Conservation (phyloP, 2,113 vertebrate species). For the Paradoxurus hermaphroditus region DNA sequence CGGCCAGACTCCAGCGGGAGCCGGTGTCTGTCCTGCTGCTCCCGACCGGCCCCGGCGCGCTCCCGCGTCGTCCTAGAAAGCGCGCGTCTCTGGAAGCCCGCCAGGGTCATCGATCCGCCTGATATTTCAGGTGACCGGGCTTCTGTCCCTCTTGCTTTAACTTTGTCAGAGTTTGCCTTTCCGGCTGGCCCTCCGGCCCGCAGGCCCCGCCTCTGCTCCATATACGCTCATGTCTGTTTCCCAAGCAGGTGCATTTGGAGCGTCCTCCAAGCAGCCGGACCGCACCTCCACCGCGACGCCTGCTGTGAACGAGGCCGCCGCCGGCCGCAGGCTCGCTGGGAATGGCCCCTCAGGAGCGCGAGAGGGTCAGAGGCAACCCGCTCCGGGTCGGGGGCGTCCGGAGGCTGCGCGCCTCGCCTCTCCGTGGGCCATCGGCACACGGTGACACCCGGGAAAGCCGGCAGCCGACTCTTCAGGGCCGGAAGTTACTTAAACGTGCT, state of each 20-base stretch:
- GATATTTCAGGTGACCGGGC: too few relatives aligned
- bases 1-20: too few relatives aligned
- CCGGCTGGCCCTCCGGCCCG: rapidly evolving
- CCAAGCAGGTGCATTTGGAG: background rate
- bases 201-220: rapidly evolving
- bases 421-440: rapidly evolving
- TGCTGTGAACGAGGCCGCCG: too few relatives aligned
- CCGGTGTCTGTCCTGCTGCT: too few relatives aligned
- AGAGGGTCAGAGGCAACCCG: rapidly evolving
- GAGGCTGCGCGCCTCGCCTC: rapidly evolving
- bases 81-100: too few relatives aligned
- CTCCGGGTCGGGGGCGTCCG: too few relatives aligned
- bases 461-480: background rate
- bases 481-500: rapidly evolving
- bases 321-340: too few relatives aligned
- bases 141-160: too few relatives aligned
- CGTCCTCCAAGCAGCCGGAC: rapidly evolving
- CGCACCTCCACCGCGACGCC: rapidly evolving
- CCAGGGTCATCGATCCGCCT: too few relatives aligned
- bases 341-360: background rate
- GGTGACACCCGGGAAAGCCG: background rate
- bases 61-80: too few relatives aligned
- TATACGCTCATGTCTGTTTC: too few relatives aligned
- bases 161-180: background rate
- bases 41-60: too few relatives aligned